A percentile compares a stretch with the other conserved stretches of the same genome.
Evolutionary conservation across 2,113 vertebrate species (phyloP).

Genomic region (Stegostoma tigrinum): DNA sequence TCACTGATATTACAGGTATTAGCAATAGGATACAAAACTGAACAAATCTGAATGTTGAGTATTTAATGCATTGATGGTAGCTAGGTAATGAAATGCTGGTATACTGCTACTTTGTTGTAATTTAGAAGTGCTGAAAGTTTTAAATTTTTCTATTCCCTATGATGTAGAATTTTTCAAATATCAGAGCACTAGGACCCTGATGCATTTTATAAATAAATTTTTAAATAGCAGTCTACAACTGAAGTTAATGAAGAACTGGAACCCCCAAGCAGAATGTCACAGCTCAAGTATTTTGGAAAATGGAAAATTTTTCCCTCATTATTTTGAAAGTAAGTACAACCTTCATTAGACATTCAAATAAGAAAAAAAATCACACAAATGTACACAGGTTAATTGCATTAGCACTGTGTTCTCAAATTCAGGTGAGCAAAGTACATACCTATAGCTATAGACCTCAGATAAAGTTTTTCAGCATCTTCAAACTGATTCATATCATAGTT

Average conservation of each 20-base stretch:
- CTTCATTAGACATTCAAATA: neutral
- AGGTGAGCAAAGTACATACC: conserved; percentile 56
- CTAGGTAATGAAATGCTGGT: too few relatives aligned
- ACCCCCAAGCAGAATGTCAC: neutral
- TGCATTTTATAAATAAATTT: too few relatives aligned
- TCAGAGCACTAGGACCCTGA: too few relatives aligned
- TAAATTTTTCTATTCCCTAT: too few relatives aligned
- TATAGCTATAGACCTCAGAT: conserved; percentile 93
- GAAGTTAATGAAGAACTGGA: neutral
- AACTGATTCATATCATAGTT: conserved; percentile 99
- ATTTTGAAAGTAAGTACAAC: neutral
- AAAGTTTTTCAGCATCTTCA: conserved; percentile 92
- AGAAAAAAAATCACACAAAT: neutral
- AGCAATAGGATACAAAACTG: too few relatives aligned
- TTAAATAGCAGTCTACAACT: too few relatives aligned
- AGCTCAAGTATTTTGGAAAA: neutral
- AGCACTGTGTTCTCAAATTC: neutral
- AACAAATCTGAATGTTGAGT: too few relatives aligned
- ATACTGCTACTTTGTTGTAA: too few relatives aligned
- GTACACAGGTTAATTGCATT: neutral
- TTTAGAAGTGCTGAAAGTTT: too few relatives aligned
- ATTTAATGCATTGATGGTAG: too few relatives aligned
- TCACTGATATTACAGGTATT: too few relatives aligned
- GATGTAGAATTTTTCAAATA: too few relatives aligned
- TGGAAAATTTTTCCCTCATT: neutral